phyloP scores from a whole-genome alignment of 2,888 invertebrate genomes.

The Coleophora deauratella region DNA sequence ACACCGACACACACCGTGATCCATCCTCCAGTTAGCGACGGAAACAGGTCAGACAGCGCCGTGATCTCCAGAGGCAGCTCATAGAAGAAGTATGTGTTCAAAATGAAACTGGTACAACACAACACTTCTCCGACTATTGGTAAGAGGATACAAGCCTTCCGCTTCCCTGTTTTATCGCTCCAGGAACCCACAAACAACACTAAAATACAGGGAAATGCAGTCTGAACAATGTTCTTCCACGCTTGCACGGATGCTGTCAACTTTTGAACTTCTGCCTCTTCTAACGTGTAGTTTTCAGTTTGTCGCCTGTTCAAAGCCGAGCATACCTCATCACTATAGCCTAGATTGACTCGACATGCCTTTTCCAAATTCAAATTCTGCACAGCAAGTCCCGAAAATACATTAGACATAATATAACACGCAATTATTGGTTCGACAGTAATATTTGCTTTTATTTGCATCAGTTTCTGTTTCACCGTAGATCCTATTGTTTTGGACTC shows the following conservation, averaged over 20 bases:
- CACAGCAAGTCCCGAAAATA: conserved; percentile 82
- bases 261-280: conserved; percentile 79
- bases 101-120: conserved; percentile 82
- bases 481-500: conserved; percentile 38
- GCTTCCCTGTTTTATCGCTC: conserved; percentile 80
- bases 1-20: conserved; percentile 75
- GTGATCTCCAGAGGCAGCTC: conserved; percentile 73
- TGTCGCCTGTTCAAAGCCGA: conserved; percentile 82
- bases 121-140: conserved; percentile 87
- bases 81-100: conserved; percentile 84
- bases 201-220: conserved; percentile 84
- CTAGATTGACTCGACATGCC: conserved; percentile 87
- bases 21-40: conserved; percentile 73
- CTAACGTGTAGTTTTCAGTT: conserved; percentile 73
- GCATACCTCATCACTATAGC: conserved; percentile 80
- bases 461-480: conserved; percentile 54
- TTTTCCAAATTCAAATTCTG: conserved; percentile 83
- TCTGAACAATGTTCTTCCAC: conserved; percentile 89
- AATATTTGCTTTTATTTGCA: conserved; percentile 73
- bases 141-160: conserved; percentile 86
- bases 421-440: conserved; percentile 81
- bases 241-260: conserved; percentile 84
- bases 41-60: conserved; percentile 70
- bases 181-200: conserved; percentile 89
- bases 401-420: conserved; percentile 80